Conservation (phyloP, 2,888 invertebrate species). For the Stenolophus ochropezus region DNA sequence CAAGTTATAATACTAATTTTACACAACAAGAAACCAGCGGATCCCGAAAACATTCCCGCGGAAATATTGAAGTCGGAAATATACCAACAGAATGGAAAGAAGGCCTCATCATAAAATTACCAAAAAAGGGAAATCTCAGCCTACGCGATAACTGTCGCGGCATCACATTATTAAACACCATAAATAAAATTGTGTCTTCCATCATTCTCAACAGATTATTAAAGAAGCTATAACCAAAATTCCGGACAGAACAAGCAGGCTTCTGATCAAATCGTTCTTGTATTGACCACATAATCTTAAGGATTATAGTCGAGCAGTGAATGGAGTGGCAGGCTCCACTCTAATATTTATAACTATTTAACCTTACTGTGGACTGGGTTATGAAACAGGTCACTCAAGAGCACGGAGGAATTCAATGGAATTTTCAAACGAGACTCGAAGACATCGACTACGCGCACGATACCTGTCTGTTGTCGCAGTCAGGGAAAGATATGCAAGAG, state of each 20-base stretch:
- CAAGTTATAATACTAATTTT: background rate
- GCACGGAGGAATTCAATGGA: too few species aligned
- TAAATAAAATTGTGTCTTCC: too few species aligned
- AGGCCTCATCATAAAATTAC: too few species aligned
- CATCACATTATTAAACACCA: conserved; percentile 8
- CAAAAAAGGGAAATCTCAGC: too few species aligned
- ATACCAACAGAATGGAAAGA: background rate
- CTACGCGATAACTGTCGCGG: conserved; percentile 31
- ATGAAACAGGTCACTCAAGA: too few species aligned
- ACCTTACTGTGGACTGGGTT: background rate
- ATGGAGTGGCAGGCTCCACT: background rate
- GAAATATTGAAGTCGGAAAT: background rate
- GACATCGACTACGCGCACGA: too few species aligned
- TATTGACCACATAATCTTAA: conserved; percentile 22
- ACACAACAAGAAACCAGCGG: background rate
- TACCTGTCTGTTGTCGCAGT: too few species aligned
- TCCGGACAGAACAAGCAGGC: conserved; percentile 24
- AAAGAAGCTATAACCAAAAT: background rate
- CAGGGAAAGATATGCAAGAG: too few species aligned
- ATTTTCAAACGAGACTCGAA: too few species aligned
- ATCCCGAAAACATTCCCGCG: background rate
- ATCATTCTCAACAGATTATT: background rate
- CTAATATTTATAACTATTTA: background rate
- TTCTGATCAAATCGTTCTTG: conserved; percentile 1
- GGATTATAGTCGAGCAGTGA: conserved; percentile 32